phyloP scores from a whole-genome alignment of 2,888 invertebrate genomes.

The Axea sp. region DNA sequence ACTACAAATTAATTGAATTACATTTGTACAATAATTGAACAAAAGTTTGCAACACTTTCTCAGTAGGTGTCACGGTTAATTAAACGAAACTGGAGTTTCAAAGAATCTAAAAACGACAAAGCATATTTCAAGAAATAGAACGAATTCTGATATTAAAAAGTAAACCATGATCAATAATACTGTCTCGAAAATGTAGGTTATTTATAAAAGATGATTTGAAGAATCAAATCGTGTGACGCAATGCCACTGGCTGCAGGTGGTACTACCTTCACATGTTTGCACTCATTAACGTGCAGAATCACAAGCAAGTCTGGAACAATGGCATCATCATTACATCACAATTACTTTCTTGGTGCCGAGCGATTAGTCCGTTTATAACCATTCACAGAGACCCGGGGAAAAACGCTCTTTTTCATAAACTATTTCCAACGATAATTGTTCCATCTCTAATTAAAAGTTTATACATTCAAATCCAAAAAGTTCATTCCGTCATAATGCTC shows the following conservation, averaged over 20 bases:
- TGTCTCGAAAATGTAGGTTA: conserved; percentile 49
- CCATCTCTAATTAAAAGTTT: conserved; percentile 2
- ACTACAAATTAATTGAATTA: too few species aligned
- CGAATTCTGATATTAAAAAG: conserved; percentile 42
- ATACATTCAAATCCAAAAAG: too few species aligned
- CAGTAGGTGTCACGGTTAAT: too few species aligned
- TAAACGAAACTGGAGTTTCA: too few species aligned
- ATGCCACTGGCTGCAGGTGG: conserved; percentile 40
- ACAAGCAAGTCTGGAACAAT: conserved; percentile 42
- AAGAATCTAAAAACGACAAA: too few species aligned
- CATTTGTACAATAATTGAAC: too few species aligned
- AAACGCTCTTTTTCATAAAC: conserved; percentile 4
- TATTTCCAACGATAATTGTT: not conserved
- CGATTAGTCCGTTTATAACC: conserved; percentile 16
- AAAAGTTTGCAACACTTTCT: too few species aligned
- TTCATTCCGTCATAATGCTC: too few species aligned
- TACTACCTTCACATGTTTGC: conserved; percentile 48
- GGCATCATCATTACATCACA: conserved; percentile 52
- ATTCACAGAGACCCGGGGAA: not conserved
- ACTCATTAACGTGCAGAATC: conserved; percentile 39
- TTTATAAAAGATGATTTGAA: conserved; percentile 44
- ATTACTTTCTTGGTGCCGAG: conserved; percentile 14
- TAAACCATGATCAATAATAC: conserved; percentile 34
- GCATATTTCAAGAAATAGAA: too few species aligned
- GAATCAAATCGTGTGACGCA: conserved; percentile 45